Evolutionary conservation across 2,888 invertebrate genomes (phyloP).

Genomic region (Dryobota labecula): DNA sequence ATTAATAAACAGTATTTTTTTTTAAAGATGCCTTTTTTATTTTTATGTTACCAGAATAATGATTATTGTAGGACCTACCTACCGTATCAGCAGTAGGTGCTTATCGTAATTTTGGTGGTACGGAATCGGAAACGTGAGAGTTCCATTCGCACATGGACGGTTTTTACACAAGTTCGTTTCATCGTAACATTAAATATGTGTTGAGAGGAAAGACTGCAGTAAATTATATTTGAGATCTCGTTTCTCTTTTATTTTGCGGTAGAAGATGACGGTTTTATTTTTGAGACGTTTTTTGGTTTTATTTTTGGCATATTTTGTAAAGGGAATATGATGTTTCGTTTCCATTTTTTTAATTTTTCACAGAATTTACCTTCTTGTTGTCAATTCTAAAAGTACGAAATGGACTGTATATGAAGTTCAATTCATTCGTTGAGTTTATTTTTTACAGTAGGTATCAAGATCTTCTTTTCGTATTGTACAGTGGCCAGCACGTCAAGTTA

Average conservation of each 20-base stretch:
- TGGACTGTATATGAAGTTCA: not conserved
- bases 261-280: slow-evolving; percentile 39
- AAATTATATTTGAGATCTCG: slow-evolving; percentile 51
- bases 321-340: not conserved
- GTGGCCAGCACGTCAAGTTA: no score
- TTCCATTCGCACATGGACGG: slow-evolving; percentile 7
- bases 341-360: fast-evolving
- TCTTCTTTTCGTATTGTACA: no score
- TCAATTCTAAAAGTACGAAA: not conserved
- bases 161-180: slow-evolving; percentile 60
- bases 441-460: not conserved
- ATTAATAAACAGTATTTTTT: no score
- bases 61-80: no score
- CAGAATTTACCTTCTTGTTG: not conserved
- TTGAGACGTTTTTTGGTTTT: not conserved
- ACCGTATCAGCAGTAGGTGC: no score
- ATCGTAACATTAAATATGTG: slow-evolving; percentile 63
- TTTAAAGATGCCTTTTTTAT: no score
- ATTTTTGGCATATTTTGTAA: not conserved
- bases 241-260: slow-evolving; percentile 42
- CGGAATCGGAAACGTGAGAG: slow-evolving; percentile 6
- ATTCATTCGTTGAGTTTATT: not conserved
- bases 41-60: no score
- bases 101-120: not conserved
- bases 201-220: slow-evolving; percentile 47